Percentiles rank a stretch among this genome's conserved stretches.
phyloP scores from a whole-genome alignment of 2,797 vertebrate species.

The Anableps anableps region DNA sequence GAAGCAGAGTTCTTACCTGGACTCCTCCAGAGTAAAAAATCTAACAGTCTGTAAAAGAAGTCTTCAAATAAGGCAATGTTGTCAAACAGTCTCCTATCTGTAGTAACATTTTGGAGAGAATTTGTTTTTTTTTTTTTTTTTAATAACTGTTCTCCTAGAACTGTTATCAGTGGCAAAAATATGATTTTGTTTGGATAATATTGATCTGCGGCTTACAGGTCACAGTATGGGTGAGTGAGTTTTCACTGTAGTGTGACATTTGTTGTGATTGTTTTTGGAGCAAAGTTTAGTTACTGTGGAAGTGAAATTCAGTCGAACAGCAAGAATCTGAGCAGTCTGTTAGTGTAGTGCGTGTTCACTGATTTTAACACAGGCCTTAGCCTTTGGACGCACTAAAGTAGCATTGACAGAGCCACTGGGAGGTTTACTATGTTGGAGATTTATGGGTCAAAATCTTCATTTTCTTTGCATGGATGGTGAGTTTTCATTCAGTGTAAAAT shows the following conservation, averaged over 20 bases:
- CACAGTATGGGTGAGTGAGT: neutral
- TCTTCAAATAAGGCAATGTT: neutral
- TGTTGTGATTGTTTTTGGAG: neutral
- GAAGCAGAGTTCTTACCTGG: too few species aligned
- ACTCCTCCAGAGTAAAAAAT: too few species aligned
- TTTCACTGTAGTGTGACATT: neutral
- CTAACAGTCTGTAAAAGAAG: neutral
- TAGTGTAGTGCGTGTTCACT: neutral
- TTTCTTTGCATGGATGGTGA: neutral
- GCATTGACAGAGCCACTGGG: neutral
- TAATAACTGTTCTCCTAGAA: neutral
- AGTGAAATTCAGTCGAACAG: neutral
- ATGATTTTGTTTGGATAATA: neutral
- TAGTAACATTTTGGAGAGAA: neutral
- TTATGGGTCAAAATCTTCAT: neutral
- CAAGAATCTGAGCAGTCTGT: neutral
- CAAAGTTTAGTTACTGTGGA: neutral
- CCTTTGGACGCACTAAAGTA: neutral
- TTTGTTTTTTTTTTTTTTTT: neutral
- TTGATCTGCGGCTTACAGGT: neutral
- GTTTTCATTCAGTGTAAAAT: neutral
- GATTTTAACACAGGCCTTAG: neutral
- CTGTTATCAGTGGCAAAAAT: neutral
- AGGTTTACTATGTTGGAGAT: neutral
- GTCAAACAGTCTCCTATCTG: neutral